Evolutionary conservation across 2,888 invertebrate genomes (phyloP).

Genomic region (Hyposoter dolosus): DNA sequence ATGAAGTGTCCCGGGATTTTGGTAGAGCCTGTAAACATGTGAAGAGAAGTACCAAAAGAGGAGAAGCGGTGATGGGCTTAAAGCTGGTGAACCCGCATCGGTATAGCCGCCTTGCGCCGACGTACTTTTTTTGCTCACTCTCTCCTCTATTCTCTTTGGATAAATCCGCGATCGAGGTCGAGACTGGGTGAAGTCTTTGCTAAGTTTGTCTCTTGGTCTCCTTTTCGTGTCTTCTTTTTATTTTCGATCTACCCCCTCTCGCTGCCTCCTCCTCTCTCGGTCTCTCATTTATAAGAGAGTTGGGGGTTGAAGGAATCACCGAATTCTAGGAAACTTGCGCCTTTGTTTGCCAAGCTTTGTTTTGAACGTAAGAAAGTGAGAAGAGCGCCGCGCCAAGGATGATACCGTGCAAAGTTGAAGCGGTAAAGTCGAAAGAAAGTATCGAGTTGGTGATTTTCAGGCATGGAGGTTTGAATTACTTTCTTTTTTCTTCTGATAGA

Average conservation of each 20-base stretch:
- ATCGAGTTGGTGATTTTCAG: not conserved
- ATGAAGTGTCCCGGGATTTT: not conserved
- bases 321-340: conserved; percentile 69
- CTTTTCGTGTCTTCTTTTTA: conserved; percentile 25
- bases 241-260: not conserved
- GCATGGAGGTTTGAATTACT: not conserved
- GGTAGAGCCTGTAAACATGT: conserved; percentile 15
- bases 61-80: conserved; percentile 61
- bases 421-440: conserved; percentile 62
- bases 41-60: conserved; percentile 18
- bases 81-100: conserved; percentile 54
- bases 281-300: conserved; percentile 51
- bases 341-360: conserved; percentile 73
- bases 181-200: conserved; percentile 65
- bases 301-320: conserved; percentile 62
- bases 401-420: conserved; percentile 30
- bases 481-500: not conserved
- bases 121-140: conserved; percentile 58
- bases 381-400: not conserved
- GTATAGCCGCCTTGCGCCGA: conserved; percentile 37
- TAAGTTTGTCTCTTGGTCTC: conserved; percentile 47
- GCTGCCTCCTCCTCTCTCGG: not conserved
- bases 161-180: conserved; percentile 70
- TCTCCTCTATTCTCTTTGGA: conserved; percentile 59
- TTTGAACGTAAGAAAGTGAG: conserved; percentile 67